These are phyloP conservation scores for Geopemphigus sp. DNA, from an alignment of 1,140 invertebrate species.

Conservation along the genomic window DNA sequence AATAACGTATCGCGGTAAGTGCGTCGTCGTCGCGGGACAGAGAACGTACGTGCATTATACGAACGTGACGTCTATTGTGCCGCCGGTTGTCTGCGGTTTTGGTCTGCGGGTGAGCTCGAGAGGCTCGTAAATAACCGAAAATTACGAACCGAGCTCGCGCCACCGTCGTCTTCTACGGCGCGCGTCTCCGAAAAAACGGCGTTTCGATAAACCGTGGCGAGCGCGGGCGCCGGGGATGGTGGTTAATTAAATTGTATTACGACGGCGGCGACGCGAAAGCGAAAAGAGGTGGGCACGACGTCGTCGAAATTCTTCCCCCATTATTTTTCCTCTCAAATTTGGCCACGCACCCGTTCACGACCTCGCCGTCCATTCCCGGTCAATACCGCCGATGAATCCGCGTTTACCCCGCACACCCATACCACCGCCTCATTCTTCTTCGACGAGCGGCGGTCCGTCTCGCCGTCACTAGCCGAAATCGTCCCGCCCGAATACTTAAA, in stretches of 20 bases:
- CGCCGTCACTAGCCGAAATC: too few relatives aligned
- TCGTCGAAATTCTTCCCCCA: too few relatives aligned
- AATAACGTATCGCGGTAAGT: neutral
- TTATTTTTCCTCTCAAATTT: too few relatives aligned
- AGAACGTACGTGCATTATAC: neutral
- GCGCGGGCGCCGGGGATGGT: too few relatives aligned
- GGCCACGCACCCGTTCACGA: too few relatives aligned
- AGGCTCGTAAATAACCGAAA: slow-evolving; percentile 3
- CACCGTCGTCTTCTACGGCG: neutral
- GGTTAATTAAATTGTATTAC: too few relatives aligned
- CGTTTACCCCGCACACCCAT: too few relatives aligned
- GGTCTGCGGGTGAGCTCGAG: neutral
- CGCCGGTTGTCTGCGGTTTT: neutral
- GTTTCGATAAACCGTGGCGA: slow-evolving; percentile 1
- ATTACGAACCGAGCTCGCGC: neutral
- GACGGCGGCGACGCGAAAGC: neutral
- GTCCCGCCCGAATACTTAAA: too few relatives aligned
- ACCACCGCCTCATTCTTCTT: too few relatives aligned
- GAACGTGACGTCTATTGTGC: neutral
- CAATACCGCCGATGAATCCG: too few relatives aligned
- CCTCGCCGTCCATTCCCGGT: too few relatives aligned
- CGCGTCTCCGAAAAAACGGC: neutral
- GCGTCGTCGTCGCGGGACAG: neutral
- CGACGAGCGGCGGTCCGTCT: too few relatives aligned
- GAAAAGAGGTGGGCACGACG: neutral